Base-by-base conservation (phyloP, 2,113 vertebrate species). In the Cyanoramphus novaezelandiae region DNA sequence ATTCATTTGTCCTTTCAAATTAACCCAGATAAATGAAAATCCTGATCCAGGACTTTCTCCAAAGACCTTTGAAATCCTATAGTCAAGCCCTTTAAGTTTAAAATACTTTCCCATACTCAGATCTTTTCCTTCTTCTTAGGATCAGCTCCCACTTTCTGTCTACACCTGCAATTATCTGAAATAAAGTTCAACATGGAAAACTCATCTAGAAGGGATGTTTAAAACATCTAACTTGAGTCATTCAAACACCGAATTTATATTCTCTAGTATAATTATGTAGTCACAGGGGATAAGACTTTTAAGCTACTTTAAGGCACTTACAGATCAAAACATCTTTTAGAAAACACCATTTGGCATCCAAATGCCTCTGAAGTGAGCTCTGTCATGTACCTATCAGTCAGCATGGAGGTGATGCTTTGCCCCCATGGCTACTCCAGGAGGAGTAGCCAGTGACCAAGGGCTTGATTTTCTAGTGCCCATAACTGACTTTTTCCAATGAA, bases 151-250 rank as follows among this genome's bases (percentile, higher is more conserved):
- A 25, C 44, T 78, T 94, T 92, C 90, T 94, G 60, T 88, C 86
- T 92, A 77, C 72, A 94, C 47, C 76, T 94, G 69, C 41, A 93
- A 93, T 93, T 92, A 90, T 86, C 82, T 79, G 69, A 92, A 97
- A 95, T 64, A 80, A 90, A 93, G 6, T 72, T 86, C 57, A 86
- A 65, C n/a, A 41, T 82, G 82, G 77, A 95, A 94, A 95, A 93
- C 21, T 78, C 76, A 88, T 92, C 68, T 78, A 57, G 31, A 64
- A 21, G 24, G 24, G 24, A 84, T 82, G 33, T 69, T 92, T 77
- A 62, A 93, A 94, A 65, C 49, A 74, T 69, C 93, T 68, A 69
- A 63, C 29, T 65, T 12, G 10, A 15, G 44, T 65, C 47, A 64
- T 60, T 84, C 37, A 76, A 63, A 83, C 33, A 79, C 33, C 60